Evolutionary conservation across 2,888 invertebrate species (phyloP).

Genomic region (Proisotoma minuta): DNA sequence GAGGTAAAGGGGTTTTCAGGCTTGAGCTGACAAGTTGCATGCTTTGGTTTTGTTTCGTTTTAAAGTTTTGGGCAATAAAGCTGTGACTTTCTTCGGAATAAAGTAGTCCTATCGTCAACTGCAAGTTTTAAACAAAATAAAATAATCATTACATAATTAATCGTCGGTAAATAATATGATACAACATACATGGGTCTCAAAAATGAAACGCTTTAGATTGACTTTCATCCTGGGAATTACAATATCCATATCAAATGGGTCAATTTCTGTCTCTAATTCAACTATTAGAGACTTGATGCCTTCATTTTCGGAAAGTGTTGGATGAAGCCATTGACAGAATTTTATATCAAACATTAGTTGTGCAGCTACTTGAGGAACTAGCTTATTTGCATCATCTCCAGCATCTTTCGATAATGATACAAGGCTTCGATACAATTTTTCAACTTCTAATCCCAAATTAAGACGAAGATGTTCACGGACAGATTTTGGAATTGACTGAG

Average conservation of each 20-base stretch:
- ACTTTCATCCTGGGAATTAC: constrained; percentile 35
- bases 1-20: constrained; percentile 29
- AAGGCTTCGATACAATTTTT: constrained; percentile 26
- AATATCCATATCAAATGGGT: constrained; percentile 46
- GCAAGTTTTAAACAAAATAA: constrained; percentile 12
- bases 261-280: constrained; percentile 33
- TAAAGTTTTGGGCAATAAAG: constrained; percentile 33
- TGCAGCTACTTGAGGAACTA: constrained; percentile 35
- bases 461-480: constrained; percentile 38
- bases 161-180: neutral
- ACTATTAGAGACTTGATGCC: constrained; percentile 24
- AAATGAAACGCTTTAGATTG: constrained; percentile 44
- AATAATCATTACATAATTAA: neutral
- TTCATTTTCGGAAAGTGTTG: constrained; percentile 28
- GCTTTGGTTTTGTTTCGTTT: constrained; percentile 44
- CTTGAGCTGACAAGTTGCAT: constrained; percentile 32
- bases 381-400: neutral
- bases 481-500: constrained; percentile 42
- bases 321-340: constrained; percentile 44
- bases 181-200: constrained; percentile 44
- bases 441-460: constrained; percentile 27
- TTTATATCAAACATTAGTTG: constrained; percentile 45
- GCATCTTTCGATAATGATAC: neutral
- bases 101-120: constrained; percentile 43
- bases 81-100: constrained; percentile 47